phyloP scores from a whole-genome alignment of 2,888 invertebrate genomes.

The Bellardia pandia region DNA sequence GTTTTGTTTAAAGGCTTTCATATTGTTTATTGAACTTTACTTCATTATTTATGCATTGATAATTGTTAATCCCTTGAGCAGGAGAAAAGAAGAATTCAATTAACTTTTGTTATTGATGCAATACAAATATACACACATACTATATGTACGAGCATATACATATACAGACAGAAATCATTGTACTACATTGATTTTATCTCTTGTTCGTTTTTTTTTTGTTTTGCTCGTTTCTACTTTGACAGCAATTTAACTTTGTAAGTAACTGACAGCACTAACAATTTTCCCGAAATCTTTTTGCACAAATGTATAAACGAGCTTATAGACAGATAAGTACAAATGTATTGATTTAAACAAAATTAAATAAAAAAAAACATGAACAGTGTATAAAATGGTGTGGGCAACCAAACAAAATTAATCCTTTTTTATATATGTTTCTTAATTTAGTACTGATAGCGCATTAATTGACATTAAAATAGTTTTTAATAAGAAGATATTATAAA shows the following conservation, averaged over 20 bases:
- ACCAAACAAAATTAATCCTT: too few relatives aligned
- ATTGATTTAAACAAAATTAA: constrained; percentile 37
- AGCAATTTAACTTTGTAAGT: constrained; percentile 69
- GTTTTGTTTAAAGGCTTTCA: neutral
- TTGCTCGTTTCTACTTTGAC: constrained; percentile 55
- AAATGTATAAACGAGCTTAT: constrained; percentile 52
- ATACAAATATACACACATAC: constrained; percentile 36
- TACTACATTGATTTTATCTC: constrained; percentile 46
- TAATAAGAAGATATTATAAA: too few relatives aligned
- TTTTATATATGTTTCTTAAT: too few relatives aligned
- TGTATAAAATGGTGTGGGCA: neutral
- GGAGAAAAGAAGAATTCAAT: constrained; percentile 55
- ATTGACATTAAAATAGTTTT: too few relatives aligned
- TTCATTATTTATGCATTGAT: constrained; percentile 20
- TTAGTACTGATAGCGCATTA: too few relatives aligned
- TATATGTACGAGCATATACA: too few relatives aligned
- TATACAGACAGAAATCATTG: constrained; percentile 11
- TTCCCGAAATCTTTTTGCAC: constrained; percentile 37
- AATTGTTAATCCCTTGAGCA: constrained; percentile 49
- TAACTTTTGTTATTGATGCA: constrained; percentile 62
- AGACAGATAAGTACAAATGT: constrained; percentile 55
- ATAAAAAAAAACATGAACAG: neutral
- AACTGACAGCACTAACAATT: constrained; percentile 65
- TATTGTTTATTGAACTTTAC: neutral
- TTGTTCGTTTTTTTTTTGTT: neutral